Conservation (phyloP, 2,113 vertebrate genomes). For the Otus sunia region DNA sequence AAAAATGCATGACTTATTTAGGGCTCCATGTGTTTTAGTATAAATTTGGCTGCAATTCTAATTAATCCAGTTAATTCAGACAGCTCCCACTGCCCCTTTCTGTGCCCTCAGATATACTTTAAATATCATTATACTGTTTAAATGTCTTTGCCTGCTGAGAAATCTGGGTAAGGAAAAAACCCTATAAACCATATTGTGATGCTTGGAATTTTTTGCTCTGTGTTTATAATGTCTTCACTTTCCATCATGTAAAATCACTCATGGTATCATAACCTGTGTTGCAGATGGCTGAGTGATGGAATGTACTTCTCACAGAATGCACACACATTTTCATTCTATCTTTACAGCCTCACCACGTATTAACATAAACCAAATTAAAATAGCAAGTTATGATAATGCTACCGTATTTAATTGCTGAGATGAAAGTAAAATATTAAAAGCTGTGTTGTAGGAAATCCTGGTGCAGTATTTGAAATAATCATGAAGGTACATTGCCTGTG, state of each 20-base stretch:
- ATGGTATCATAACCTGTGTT: background rate
- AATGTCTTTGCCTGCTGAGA: background rate
- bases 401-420: background rate
- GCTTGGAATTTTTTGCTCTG: background rate
- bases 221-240: background rate
- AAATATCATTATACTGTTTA: background rate
- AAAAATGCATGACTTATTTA: background rate
- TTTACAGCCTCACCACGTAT: background rate
- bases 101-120: background rate
- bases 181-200: background rate
- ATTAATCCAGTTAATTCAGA: background rate
- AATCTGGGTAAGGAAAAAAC: background rate
- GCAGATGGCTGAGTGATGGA: background rate
- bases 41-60: background rate
- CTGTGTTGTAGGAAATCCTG: background rate
- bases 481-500: rapidly evolving
- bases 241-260: background rate
- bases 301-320: background rate
- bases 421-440: background rate
- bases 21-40: background rate
- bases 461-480: background rate
- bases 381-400: background rate
- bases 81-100: background rate
- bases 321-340: background rate
- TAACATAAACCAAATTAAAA: background rate